Evolutionary conservation across 2,797 vertebrate species (phyloP).

Genomic region (Acipenser transmontanus): DNA sequence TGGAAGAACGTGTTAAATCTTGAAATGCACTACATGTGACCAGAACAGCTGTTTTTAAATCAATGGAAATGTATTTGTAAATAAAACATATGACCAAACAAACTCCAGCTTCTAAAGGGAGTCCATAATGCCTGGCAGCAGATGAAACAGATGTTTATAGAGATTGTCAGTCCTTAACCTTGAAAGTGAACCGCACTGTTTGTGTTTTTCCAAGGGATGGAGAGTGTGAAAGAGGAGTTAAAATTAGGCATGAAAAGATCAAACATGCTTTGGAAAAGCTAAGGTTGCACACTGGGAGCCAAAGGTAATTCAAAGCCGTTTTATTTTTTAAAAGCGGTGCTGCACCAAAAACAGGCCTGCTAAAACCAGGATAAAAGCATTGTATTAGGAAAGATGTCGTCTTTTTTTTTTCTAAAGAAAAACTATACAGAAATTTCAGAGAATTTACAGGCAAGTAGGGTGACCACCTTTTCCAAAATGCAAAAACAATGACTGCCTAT

Average conservation of each 20-base stretch:
- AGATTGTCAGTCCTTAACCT: slow-evolving; percentile 54
- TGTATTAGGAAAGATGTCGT: slow-evolving; percentile 1
- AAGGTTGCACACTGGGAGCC: slow-evolving; percentile 35
- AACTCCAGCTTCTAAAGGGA: background rate
- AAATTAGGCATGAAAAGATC: slow-evolving; percentile 44
- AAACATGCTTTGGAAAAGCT: slow-evolving; percentile 24
- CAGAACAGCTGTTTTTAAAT: background rate
- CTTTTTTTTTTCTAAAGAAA: background rate
- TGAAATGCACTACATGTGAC: background rate
- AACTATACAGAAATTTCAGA: slow-evolving; percentile 4
- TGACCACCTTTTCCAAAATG: too few species aligned
- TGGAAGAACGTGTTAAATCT: too few species aligned
- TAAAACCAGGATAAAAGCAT: background rate
- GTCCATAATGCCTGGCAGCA: slow-evolving; percentile 36
- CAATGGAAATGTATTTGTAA: background rate
- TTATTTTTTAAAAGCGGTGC: background rate
- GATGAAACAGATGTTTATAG: slow-evolving; percentile 45
- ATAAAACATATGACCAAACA: background rate
- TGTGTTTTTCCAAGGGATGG: slow-evolving; percentile 52
- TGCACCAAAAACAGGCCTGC: too few species aligned
- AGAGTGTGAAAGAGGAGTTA: slow-evolving; percentile 53
- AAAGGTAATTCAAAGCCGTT: slow-evolving; percentile 32
- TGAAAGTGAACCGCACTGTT: slow-evolving; percentile 45
- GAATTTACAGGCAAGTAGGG: background rate
- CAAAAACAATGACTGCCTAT: too few species aligned